Evolutionary conservation across 2,113 vertebrate genomes (phyloP).

Genomic region (Myiopsitta monachus): DNA sequence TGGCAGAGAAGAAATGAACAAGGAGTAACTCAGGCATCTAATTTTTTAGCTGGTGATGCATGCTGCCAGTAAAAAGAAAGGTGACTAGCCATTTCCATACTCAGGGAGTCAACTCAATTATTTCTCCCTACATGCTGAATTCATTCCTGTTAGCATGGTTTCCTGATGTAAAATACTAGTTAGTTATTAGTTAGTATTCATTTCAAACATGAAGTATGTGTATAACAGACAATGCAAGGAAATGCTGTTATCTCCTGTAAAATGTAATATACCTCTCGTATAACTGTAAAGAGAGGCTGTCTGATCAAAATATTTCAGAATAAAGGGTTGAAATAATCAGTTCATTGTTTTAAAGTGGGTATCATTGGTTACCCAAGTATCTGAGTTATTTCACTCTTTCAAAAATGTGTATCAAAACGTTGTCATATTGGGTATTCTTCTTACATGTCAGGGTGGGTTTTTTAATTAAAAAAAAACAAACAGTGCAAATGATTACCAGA

Average conservation of each 20-base stretch:
- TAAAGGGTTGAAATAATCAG: slow-evolving; percentile 1
- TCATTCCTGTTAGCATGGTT: not conserved
- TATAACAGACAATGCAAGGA: not conserved
- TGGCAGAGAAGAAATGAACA: not conserved
- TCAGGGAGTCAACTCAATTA: not conserved
- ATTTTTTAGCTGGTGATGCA: not conserved
- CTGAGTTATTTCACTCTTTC: not conserved
- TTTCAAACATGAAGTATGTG: not conserved
- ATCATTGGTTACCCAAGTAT: not conserved
- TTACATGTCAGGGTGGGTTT: not conserved
- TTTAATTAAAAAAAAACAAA: not conserved
- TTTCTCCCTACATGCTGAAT: not conserved
- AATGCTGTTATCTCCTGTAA: not conserved
- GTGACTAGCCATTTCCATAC: not conserved
- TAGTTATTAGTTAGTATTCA: not conserved
- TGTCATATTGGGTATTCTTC: not conserved
- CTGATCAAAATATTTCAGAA: not conserved
- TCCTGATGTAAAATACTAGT: not conserved
- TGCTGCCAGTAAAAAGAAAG: not conserved
- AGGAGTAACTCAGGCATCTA: not conserved
- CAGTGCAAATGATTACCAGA: not conserved
- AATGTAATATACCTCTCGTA: not conserved
- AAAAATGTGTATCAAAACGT: not conserved
- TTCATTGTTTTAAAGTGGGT: not conserved
- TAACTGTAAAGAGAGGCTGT: not conserved